Conservation (phyloP, 1,140 invertebrate species). For the Pomacea maculata region DNA sequence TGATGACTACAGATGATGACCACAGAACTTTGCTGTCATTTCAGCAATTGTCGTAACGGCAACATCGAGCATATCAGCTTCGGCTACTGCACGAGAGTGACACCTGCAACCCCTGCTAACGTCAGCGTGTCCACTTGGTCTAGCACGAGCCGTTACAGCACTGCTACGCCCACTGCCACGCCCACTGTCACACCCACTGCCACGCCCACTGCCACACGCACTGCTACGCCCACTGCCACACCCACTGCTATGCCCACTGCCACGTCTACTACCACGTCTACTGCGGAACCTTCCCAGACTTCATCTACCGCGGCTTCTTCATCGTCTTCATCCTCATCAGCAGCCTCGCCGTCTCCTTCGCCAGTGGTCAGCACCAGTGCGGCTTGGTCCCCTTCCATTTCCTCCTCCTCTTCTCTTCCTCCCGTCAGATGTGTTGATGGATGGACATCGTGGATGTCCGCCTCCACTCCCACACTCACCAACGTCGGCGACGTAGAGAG, state of each 20-base stretch:
- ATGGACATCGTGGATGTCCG: conserved; percentile 52
- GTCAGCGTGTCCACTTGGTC: background rate
- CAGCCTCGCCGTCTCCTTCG: too few relatives aligned
- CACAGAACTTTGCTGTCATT: too few relatives aligned
- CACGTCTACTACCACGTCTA: background rate
- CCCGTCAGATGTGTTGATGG: conserved; percentile 23
- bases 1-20: too few relatives aligned
- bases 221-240: background rate
- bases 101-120: background rate
- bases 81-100: conserved; percentile 21
- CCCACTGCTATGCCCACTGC: background rate
- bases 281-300: too few relatives aligned
- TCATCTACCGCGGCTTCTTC: too few relatives aligned
- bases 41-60: conserved; percentile 32
- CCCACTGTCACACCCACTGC: background rate
- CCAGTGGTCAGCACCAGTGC: too few relatives aligned
- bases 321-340: too few relatives aligned
- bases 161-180: background rate
- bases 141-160: too few relatives aligned
- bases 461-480: conserved; percentile 32
- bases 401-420: background rate
- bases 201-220: background rate
- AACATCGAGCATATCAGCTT: conserved; percentile 30
- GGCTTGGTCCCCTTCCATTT: too few relatives aligned
- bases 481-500: conserved; percentile 47